Evolutionary conservation across 2,797 vertebrate species (phyloP).

Genomic region (Enteromius paludinosus): DNA sequence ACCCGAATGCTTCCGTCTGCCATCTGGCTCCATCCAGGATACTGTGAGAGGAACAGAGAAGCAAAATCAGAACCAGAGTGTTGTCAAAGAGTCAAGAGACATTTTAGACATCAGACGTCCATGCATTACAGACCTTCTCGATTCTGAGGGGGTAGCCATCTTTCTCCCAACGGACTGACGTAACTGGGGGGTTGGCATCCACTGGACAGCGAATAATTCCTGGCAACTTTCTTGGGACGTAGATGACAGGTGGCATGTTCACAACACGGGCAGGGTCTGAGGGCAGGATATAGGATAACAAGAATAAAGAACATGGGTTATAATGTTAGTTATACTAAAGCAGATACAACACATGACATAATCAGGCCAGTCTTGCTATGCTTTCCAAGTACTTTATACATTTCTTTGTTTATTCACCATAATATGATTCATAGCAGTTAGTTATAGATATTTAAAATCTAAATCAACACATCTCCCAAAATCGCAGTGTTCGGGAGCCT

Average conservation of each 20-base stretch:
- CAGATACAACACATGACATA: neutral
- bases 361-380: neutral
- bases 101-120: neutral
- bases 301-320: neutral
- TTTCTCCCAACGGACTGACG: conserved; percentile 96
- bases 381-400: neutral
- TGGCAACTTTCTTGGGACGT: conserved; percentile 95
- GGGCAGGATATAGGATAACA: neutral
- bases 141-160: conserved; percentile 92
- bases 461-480: neutral
- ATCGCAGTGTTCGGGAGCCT: neutral
- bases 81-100: neutral
- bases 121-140: conserved; percentile 74
- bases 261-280: conserved; percentile 96
- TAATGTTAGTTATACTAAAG: neutral
- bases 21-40: conserved; percentile 93
- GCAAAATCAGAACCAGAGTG: conserved; percentile 4
- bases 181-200: conserved; percentile 96
- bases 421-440: neutral
- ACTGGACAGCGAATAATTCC: conserved; percentile 97
- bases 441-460: conserved; percentile 1
- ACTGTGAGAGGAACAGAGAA: conserved; percentile 72
- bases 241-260: conserved; percentile 97
- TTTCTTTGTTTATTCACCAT: neutral
- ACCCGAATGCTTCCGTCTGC: conserved; percentile 96